Percentiles rank a stretch among this genome's conserved stretches.
Evolutionary conservation across 2,113 vertebrate species (phyloP).

Genomic region (Sinocyclocheilus anshuiensis): DNA sequence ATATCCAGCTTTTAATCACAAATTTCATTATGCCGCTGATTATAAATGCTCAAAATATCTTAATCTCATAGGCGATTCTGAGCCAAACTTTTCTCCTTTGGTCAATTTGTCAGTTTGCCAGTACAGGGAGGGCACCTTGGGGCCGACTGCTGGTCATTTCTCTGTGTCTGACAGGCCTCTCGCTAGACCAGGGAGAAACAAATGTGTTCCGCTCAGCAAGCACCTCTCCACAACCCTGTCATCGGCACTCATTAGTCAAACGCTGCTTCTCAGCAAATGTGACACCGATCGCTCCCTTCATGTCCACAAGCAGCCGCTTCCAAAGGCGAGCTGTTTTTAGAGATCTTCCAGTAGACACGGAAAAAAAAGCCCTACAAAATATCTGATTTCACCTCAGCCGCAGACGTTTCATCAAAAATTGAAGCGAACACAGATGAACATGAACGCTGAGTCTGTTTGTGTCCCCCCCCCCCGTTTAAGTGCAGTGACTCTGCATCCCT

Average conservation of each 20-base stretch:
- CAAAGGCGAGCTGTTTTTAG: slow-evolving; percentile 43
- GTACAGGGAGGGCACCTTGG: slow-evolving; percentile 75
- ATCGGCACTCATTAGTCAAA: slow-evolving; percentile 82
- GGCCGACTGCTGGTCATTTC: slow-evolving; percentile 76
- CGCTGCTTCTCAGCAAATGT: slow-evolving; percentile 75
- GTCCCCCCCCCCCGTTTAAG: neutral
- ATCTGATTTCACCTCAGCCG: slow-evolving; percentile 16
- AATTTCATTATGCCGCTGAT: slow-evolving; percentile 19
- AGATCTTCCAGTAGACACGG: slow-evolving; percentile 22
- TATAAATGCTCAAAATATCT: slow-evolving; percentile 68
- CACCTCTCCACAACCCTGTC: slow-evolving; percentile 75
- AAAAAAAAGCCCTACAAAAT: slow-evolving; percentile 27
- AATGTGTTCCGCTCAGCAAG: slow-evolving; percentile 77
- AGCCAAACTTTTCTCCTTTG: slow-evolving; percentile 69
- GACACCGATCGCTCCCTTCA: slow-evolving; percentile 72
- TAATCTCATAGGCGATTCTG: slow-evolving; percentile 70
- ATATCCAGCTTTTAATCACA: neutral
- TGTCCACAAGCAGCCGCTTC: slow-evolving; percentile 67
- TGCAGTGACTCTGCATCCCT: neutral
- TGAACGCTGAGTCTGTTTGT: slow-evolving; percentile 14
- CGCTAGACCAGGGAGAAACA: slow-evolving; percentile 63
- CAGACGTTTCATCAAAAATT: slow-evolving; percentile 28
- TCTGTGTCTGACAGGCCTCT: slow-evolving; percentile 65
- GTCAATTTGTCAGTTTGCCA: slow-evolving; percentile 76
- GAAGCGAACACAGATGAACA: slow-evolving; percentile 16